Base-by-base conservation (phyloP, 2,888 invertebrate species). In the Baronia brevicornis region DNA sequence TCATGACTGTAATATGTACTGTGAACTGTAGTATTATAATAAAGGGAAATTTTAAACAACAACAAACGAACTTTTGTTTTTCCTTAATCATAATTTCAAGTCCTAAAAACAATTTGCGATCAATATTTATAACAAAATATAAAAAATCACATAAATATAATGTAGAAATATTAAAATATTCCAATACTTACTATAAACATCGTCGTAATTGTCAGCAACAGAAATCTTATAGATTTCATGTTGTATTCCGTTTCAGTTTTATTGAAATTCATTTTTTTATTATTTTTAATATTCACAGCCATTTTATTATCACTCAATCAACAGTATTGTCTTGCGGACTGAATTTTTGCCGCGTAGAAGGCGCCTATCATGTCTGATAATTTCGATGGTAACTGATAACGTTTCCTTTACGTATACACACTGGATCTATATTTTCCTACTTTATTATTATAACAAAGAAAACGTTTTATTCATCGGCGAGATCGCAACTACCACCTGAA, bases 171-270 rank as follows among this genome's bases (percentile, higher is more conserved):
- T 2, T 24, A 31, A 5, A 13, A 5, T 6, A 5, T 4, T 5
- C 20, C 15, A 28, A 7, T 55, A 79, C 82, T 79, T 45, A 82
- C 84, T 45, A 80, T 61, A 46, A 79, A 84, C 80, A 84, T 80
- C 2, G 69, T 51, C 0, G 80, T 82, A 30, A 84, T 80, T 0
- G 77, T 77, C 48, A 84, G 41, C 58, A 80, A 48, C 2, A 84
- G 66, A 65, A 80, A 82, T 37, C 78, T 58, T 27, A 84, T 68
- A 25, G 82, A 82, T 54, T 77, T 82, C 82, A 82, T 72, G 28
- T 77, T 78, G 54, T 80, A 80, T 23, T 84, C 79, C 17, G 70
- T 53, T 39, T 82, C 80, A 0, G 75, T 66, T 36, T 79, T 82
- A 4, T 47, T 66, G 12, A 82, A 66, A 48, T 66, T 61, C 60